Evolutionary conservation across 2,797 vertebrate genomes (phyloP).

Genomic region (Halcyon chelicuti): DNA sequence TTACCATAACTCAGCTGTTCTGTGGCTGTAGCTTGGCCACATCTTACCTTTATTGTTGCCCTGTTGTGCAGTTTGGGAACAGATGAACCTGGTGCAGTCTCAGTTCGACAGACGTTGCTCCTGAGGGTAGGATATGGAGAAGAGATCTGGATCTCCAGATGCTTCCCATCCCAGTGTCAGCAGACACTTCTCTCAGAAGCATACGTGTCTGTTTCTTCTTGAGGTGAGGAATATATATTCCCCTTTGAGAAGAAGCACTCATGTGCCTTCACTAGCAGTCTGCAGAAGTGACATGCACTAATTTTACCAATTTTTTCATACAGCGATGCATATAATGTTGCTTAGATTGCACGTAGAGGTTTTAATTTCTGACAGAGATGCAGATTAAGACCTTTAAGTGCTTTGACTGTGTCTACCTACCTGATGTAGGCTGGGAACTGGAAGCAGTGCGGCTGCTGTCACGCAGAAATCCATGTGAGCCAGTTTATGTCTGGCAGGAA

Average conservation of each 20-base stretch:
- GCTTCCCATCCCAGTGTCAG: not conserved
- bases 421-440: not conserved
- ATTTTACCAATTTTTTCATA: not conserved
- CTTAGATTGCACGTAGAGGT: not conserved
- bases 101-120: not conserved
- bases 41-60: not conserved
- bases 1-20: not conserved
- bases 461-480: not conserved
- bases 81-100: not conserved
- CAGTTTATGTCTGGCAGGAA: not conserved
- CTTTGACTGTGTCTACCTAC: not conserved
- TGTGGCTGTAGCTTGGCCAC: not conserved
- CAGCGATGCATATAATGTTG: not conserved
- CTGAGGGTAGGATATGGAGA: not conserved
- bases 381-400: not conserved
- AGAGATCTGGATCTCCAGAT: not conserved
- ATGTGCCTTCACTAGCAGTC: too few species aligned
- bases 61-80: not conserved
- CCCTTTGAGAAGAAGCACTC: not conserved
- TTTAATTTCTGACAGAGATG: not conserved
- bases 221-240: not conserved
- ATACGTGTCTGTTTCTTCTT: fast-evolving
- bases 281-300: not conserved
- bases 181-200: not conserved
- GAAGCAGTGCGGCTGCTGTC: not conserved